A percentile compares a stretch with the other conserved stretches of the same genome.
Conservation (phyloP, 2,113 vertebrate species). For the Procavia capensis region DNA sequence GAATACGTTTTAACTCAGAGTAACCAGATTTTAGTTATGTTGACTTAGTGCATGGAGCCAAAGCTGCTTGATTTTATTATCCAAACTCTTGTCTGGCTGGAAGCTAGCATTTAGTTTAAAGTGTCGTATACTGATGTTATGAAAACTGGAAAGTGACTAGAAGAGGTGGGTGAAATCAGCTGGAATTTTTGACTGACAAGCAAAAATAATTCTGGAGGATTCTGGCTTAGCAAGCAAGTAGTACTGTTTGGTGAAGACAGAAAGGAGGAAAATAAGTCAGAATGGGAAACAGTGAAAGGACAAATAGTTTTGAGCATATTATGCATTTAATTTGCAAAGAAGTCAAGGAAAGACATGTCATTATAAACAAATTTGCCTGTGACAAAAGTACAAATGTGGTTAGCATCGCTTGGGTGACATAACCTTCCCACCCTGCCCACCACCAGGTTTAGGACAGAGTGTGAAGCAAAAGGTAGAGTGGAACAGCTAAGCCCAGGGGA, state of each 20-base stretch:
- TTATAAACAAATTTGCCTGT: not conserved
- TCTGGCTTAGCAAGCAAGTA: not conserved
- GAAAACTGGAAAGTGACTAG: not conserved
- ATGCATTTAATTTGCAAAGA: not conserved
- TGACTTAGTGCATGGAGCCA: slow-evolving; percentile 14
- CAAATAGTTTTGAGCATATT: not conserved
- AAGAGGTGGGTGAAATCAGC: not conserved
- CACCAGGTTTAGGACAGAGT: not conserved
- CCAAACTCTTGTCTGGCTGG: not conserved
- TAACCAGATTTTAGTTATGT: slow-evolving; percentile 49
- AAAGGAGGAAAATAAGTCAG: not conserved
- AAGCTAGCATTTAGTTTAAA: slow-evolving; percentile 11
- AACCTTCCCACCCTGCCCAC: too few relatives aligned
- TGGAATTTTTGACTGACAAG: slow-evolving; percentile 10
- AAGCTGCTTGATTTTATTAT: slow-evolving; percentile 30
- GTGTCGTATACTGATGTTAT: not conserved
- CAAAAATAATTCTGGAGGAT: not conserved
- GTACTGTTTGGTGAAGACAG: not conserved
- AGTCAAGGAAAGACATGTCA: slow-evolving; percentile 13
- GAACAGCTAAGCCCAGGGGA: too few relatives aligned
- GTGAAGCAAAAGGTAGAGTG: not conserved
- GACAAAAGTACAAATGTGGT: not conserved
- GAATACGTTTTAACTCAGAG: slow-evolving; percentile 50
- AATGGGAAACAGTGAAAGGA: not conserved
- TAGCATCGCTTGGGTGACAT: not conserved